phyloP scores from a whole-genome alignment of 2,888 invertebrate genomes.

The Drosophila mercatorum region DNA sequence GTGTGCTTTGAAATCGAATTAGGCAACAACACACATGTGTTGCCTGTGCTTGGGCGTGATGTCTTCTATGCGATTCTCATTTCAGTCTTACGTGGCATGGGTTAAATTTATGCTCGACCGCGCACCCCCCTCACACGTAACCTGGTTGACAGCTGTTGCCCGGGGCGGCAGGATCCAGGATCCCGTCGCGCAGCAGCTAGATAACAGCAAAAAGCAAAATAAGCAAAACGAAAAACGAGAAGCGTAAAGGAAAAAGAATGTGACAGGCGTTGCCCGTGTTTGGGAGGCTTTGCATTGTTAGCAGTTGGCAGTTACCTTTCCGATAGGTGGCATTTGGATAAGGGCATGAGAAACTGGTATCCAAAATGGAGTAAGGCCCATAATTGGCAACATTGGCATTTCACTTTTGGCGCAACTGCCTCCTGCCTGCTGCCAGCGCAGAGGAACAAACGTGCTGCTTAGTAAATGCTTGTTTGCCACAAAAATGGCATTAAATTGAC shows the following conservation, averaged over 20 bases:
- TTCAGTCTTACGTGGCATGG: slow-evolving; percentile 31
- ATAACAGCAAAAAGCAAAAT: slow-evolving; percentile 69
- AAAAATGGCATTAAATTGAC: slow-evolving; percentile 73
- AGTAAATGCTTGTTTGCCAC: slow-evolving; percentile 51
- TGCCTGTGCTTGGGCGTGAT: slow-evolving; percentile 1
- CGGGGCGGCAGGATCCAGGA: slow-evolving; percentile 38
- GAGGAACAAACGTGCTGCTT: slow-evolving; percentile 47
- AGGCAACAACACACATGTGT: slow-evolving; percentile 47
- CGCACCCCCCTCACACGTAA: slow-evolving; percentile 45
- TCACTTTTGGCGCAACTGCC: slow-evolving; percentile 70
- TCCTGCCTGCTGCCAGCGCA: slow-evolving; percentile 47
- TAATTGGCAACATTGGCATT: slow-evolving; percentile 79
- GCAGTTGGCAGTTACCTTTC: slow-evolving; percentile 71
- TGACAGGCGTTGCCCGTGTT: slow-evolving; percentile 60
- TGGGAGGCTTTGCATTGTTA: slow-evolving; percentile 71
- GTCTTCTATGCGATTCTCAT: slow-evolving; percentile 54
- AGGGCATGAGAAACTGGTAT: neutral
- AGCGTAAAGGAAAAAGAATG: slow-evolving; percentile 43
- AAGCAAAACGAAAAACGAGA: slow-evolving; percentile 40
- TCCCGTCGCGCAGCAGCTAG: slow-evolving; percentile 33
- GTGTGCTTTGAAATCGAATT: slow-evolving; percentile 74
- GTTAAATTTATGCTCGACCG: slow-evolving; percentile 56
- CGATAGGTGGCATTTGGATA: slow-evolving; percentile 29
- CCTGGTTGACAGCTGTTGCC: slow-evolving; percentile 78
- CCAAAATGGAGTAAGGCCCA: slow-evolving; percentile 38